Conservation (phyloP, 2,888 invertebrate genomes). For the Eremobia ochroleuca region DNA sequence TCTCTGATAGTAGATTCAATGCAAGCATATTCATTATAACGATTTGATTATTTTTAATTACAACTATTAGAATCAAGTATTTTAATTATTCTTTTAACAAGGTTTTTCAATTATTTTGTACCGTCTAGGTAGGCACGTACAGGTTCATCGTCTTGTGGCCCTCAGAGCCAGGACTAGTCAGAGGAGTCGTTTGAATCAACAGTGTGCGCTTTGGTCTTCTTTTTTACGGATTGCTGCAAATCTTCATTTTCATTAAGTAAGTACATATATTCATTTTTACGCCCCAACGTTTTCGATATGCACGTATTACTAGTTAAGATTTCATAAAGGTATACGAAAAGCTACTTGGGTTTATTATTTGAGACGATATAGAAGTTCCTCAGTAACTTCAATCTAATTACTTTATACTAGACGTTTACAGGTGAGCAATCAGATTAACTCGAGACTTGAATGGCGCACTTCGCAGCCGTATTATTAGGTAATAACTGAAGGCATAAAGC, state of each 20-base stretch:
- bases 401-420: slow-evolving; percentile 17
- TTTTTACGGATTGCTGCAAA: not conserved
- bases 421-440: slow-evolving; percentile 22
- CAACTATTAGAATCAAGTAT: slow-evolving; percentile 1
- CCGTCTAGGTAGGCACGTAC: not conserved
- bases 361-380: not conserved
- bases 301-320: not conserved
- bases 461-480: slow-evolving; percentile 20
- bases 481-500: slow-evolving; percentile 41
- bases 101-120: slow-evolving; percentile 22
- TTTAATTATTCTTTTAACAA: slow-evolving; percentile 10
- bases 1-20: slow-evolving; percentile 1
- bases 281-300: not conserved
- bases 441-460: slow-evolving; percentile 19
- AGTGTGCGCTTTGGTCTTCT: not conserved
- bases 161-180: not conserved
- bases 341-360: not conserved
- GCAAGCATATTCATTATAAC: not conserved
- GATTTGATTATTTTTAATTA: slow-evolving; percentile 26
- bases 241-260: not conserved
- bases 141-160: not conserved
- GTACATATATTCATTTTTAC: slow-evolving; percentile 4
- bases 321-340: not conserved
- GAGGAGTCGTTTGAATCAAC: not conserved
- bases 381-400: not conserved